These are phyloP conservation scores for Ictalurus furcatus DNA, from an alignment of 2,113 vertebrate species.

Conservation along the genomic window DNA sequence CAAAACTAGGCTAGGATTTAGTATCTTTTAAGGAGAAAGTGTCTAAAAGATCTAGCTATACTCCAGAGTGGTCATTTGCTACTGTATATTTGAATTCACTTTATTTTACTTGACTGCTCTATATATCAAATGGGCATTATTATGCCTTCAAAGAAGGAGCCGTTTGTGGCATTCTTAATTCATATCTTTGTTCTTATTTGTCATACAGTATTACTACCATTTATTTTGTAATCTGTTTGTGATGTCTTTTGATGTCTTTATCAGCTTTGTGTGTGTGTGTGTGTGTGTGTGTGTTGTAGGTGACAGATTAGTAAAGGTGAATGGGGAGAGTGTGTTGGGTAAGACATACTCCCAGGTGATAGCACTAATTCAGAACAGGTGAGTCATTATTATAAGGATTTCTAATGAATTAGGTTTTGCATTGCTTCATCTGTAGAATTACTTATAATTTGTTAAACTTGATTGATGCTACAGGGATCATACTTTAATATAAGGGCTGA, in stretches of 20 bases:
- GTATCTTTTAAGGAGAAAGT: background rate
- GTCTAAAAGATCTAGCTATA: background rate
- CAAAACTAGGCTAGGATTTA: background rate
- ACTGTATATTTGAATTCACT: background rate
- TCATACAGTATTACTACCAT: background rate
- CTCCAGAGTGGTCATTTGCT: background rate
- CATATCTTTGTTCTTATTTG: background rate
- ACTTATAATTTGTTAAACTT: background rate
- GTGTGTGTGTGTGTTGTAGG: conserved; percentile 69
- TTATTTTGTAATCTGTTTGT: background rate
- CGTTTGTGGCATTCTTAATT: background rate
- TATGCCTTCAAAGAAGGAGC: background rate
- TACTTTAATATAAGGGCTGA: background rate
- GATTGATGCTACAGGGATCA: background rate
- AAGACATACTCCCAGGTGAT: conserved; percentile 99
- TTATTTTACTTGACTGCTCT: background rate
- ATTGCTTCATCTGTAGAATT: background rate
- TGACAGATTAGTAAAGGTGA: conserved; percentile 94
- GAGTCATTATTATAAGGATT: conserved; percentile 48
- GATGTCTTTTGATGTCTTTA: too few relatives aligned
- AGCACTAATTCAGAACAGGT: conserved; percentile 97
- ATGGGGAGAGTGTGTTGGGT: conserved; percentile 91
- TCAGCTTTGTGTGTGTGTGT: background rate
- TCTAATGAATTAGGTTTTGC: background rate
- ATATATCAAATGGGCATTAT: background rate